phyloP scores from a whole-genome alignment of 2,797 vertebrate species.

The Girardinus metallicus region DNA sequence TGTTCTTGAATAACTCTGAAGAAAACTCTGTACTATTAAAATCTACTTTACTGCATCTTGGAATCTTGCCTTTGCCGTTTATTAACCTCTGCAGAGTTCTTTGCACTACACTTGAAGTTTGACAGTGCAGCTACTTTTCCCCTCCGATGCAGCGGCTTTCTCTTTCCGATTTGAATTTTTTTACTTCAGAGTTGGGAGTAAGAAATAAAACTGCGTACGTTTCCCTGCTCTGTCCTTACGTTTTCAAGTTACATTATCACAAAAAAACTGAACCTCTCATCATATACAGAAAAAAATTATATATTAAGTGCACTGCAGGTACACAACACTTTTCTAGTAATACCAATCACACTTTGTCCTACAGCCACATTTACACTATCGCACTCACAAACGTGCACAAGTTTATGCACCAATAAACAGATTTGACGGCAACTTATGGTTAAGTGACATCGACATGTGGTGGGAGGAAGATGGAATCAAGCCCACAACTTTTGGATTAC shows the following conservation, averaged over 20 bases:
- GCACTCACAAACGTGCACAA: neutral
- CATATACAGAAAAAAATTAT: neutral
- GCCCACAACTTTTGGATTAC: neutral
- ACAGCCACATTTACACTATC: neutral
- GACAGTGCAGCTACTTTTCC: neutral
- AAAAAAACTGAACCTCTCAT: neutral
- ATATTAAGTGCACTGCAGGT: neutral
- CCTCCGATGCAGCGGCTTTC: neutral
- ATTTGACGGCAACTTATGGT: neutral
- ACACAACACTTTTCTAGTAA: neutral
- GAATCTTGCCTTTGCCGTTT: neutral
- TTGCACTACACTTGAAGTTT: neutral
- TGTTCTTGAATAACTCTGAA: neutral
- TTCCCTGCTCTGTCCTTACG: neutral
- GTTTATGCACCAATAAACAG: neutral
- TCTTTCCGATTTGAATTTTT: neutral
- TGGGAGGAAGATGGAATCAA: neutral
- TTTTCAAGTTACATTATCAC: no score
- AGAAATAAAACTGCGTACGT: neutral
- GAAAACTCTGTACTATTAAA: neutral
- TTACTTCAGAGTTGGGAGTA: neutral
- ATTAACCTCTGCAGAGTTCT: neutral
- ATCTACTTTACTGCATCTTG: neutral
- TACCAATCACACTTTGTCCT: neutral
- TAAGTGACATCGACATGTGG: neutral